These are phyloP conservation scores for Prosopocoilus inquinatus DNA, from an alignment of 2,888 invertebrate genomes.

Conservation along the genomic window DNA sequence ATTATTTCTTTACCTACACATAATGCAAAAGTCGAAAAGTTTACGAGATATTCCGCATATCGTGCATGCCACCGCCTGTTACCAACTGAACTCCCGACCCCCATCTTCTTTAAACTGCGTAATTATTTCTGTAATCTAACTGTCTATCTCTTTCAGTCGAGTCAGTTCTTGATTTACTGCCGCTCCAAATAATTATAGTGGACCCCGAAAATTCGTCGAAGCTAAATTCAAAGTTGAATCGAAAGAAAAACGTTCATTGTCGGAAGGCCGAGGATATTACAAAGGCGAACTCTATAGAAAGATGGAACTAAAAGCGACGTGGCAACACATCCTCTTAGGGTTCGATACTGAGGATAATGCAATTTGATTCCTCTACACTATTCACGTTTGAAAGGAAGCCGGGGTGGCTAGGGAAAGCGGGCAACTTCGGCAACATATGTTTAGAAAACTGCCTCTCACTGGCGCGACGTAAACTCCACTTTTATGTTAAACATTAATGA, in stretches of 20 bases:
- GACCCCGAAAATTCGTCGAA: too few species aligned
- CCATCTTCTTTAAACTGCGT: too few species aligned
- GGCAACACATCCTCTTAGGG: constrained; percentile 28
- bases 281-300: constrained; percentile 20
- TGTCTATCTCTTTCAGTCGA: too few species aligned
- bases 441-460: constrained; percentile 3
- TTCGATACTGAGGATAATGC: constrained; percentile 28
- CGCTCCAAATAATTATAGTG: too few species aligned
- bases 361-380: constrained; percentile 33
- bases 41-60: too few species aligned
- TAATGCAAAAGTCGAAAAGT: too few species aligned
- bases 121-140: too few species aligned
- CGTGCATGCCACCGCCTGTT: too few species aligned
- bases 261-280: constrained; percentile 5
- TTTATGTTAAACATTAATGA: constrained; percentile 7
- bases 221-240: too few species aligned
- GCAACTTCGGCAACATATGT: not conserved
- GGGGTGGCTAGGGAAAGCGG: not conserved
- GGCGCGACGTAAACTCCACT: constrained; percentile 1
- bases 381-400: constrained; percentile 25
- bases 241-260: not conserved
- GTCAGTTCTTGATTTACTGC: too few species aligned
- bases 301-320: constrained; percentile 26
- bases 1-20: too few species aligned
- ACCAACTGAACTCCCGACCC: too few species aligned